Percentiles rank a stretch among this genome's conserved stretches.
Conservation (phyloP, 2,888 invertebrate species). For the Nemapogon koenigi region DNA sequence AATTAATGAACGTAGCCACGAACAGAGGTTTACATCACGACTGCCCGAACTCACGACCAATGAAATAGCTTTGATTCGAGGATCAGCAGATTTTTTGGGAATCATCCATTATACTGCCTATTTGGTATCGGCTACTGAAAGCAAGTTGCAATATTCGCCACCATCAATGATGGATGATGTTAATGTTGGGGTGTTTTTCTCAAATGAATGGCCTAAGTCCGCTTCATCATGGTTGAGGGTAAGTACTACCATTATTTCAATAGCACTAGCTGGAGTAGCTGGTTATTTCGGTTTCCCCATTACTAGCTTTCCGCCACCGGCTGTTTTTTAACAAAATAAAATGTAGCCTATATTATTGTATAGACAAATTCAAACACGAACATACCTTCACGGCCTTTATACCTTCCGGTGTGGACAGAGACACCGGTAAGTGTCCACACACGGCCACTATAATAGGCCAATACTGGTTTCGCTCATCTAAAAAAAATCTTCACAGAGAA, state of each 20-base stretch:
- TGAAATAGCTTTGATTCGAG: conserved; percentile 33
- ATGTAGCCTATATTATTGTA: too few relatives aligned
- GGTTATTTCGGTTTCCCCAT: conserved; percentile 25
- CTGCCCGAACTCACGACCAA: conserved; percentile 47
- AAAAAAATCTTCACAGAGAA: not conserved
- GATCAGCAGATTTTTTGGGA: conserved; percentile 47
- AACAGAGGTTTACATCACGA: conserved; percentile 46
- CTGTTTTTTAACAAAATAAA: not conserved
- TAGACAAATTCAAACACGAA: too few relatives aligned
- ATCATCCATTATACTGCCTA: conserved; percentile 71
- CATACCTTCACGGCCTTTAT: too few relatives aligned
- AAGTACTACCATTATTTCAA: conserved; percentile 19
- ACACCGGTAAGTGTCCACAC: too few relatives aligned
- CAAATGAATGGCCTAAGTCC: conserved; percentile 26
- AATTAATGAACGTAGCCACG: conserved; percentile 43
- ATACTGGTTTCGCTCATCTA: too few relatives aligned
- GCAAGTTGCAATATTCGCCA: conserved; percentile 14
- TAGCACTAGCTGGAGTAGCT: conserved; percentile 21
- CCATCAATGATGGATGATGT: conserved; percentile 29
- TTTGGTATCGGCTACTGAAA: conserved; percentile 8
- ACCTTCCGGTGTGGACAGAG: too few relatives aligned
- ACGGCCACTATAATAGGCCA: too few relatives aligned
- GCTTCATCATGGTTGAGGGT: conserved; percentile 35
- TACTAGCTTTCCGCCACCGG: not conserved
- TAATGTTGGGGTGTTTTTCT: conserved; percentile 17